These are phyloP conservation scores for Corythoichthys haematopterus DNA, from an alignment of 2,113 vertebrate species.

Conservation along the genomic window DNA sequence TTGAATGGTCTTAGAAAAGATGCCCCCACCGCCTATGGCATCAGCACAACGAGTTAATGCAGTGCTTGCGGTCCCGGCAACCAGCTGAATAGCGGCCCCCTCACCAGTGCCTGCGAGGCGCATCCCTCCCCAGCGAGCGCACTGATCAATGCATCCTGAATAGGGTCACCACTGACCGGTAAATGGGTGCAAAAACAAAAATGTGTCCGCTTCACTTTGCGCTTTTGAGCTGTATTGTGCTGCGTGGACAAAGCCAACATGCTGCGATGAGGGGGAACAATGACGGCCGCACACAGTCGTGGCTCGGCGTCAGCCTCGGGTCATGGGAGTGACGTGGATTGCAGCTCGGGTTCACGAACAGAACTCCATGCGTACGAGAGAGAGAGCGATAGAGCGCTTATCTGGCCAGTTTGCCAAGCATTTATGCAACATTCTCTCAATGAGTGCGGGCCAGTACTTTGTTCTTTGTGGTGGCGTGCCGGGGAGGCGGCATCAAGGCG, in stretches of 20 bases:
- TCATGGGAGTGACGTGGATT: constrained; percentile 46
- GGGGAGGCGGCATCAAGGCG: constrained; percentile 32
- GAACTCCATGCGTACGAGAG: not conserved
- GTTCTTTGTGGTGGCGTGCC: constrained; percentile 46
- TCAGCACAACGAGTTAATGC: constrained; percentile 45
- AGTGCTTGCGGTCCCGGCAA: constrained; percentile 37
- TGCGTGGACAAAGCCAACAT: constrained; percentile 48
- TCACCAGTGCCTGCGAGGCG: constrained; percentile 44
- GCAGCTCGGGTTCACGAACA: constrained; percentile 17
- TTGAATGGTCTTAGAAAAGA: constrained; percentile 40
- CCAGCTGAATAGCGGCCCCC: constrained; percentile 43
- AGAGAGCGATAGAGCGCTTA: not conserved
- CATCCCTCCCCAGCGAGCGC: constrained; percentile 33
- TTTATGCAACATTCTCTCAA: constrained; percentile 32
- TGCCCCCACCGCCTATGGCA: constrained; percentile 14
- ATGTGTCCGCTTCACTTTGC: constrained; percentile 50
- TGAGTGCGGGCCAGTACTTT: constrained; percentile 33
- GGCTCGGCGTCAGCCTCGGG: constrained; percentile 35
- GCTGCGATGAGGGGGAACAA: constrained; percentile 48
- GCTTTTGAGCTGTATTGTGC: constrained; percentile 61
- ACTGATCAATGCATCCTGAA: constrained; percentile 56
- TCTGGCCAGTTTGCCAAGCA: constrained; percentile 10
- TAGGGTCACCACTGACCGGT: constrained; percentile 45
- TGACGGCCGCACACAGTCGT: constrained; percentile 39
- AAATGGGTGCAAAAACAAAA: constrained; percentile 55